phyloP scores from a whole-genome alignment of 1,140 invertebrate genomes.

The Drosophila rhopaloa region DNA sequence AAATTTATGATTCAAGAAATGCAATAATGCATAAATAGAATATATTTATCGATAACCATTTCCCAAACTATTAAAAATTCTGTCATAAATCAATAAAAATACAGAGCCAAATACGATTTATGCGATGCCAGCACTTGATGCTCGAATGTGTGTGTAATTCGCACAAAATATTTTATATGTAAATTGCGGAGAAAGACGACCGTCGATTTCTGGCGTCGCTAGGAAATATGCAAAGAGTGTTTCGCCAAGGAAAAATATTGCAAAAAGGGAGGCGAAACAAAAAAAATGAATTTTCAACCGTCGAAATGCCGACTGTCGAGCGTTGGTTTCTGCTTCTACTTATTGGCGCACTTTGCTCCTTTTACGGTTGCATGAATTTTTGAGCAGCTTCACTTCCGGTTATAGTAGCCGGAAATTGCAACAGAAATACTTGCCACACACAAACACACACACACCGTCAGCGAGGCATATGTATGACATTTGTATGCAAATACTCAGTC shows the following conservation, averaged over 20 bases:
- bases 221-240: slow-evolving; percentile 31
- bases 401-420: slow-evolving; percentile 73
- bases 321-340: slow-evolving; percentile 27
- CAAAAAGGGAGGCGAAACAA: not conserved
- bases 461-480: slow-evolving; percentile 59
- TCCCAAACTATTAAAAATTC: slow-evolving; percentile 53
- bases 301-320: slow-evolving; percentile 34
- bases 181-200: slow-evolving; percentile 37
- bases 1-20: slow-evolving; percentile 44
- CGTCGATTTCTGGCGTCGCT: slow-evolving; percentile 35
- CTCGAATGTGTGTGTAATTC: slow-evolving; percentile 42
- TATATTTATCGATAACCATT: slow-evolving; percentile 36
- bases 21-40: slow-evolving; percentile 55
- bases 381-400: slow-evolving; percentile 72
- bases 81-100: slow-evolving; percentile 42
- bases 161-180: slow-evolving; percentile 52
- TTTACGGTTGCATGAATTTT: slow-evolving; percentile 76
- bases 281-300: slow-evolving; percentile 32
- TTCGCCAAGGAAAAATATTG: slow-evolving; percentile 27
- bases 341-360: slow-evolving; percentile 71
- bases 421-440: slow-evolving; percentile 60
- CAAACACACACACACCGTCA: slow-evolving; percentile 7
- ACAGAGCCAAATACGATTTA: slow-evolving; percentile 39
- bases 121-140: slow-evolving; percentile 49
- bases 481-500: slow-evolving; percentile 69